Conservation (phyloP, 2,797 vertebrate species). For the Tarsius wallacei region DNA sequence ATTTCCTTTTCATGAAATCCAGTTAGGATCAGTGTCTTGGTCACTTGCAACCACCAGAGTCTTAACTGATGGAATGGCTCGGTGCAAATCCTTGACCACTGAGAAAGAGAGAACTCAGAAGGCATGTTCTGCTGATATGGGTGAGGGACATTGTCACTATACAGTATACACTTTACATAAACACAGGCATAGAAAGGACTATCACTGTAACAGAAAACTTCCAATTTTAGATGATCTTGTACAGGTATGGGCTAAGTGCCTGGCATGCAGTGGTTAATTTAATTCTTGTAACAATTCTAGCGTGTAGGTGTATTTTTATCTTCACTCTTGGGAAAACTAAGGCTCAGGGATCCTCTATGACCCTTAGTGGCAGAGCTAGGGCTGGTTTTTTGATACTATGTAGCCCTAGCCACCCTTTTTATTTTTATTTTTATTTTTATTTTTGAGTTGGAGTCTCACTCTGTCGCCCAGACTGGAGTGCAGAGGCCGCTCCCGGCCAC, state of each 20-base stretch:
- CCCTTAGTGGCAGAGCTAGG: background rate
- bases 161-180: background rate
- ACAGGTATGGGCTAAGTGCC: background rate
- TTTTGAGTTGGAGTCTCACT: no score
- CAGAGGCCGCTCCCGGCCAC: no score
- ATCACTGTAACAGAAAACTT: background rate
- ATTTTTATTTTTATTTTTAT: no score
- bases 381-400: background rate
- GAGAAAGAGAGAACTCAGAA: background rate
- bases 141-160: background rate
- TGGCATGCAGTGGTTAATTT: background rate
- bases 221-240: background rate
- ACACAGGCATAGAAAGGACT: background rate
- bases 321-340: background rate
- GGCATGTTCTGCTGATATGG: rapidly evolving
- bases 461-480: no score
- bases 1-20: slow-evolving; percentile 67
- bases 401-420: background rate
- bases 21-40: slow-evolving; percentile 22
- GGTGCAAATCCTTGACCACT: slow-evolving; percentile 46
- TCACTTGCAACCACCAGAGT: slow-evolving; percentile 57
- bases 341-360: background rate
- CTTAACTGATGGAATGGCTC: slow-evolving; percentile 77
- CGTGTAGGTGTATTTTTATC: rapidly evolving
- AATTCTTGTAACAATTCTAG: background rate